Conservation (phyloP, 2,797 vertebrate species). For the Apogon hyalosoma region DNA sequence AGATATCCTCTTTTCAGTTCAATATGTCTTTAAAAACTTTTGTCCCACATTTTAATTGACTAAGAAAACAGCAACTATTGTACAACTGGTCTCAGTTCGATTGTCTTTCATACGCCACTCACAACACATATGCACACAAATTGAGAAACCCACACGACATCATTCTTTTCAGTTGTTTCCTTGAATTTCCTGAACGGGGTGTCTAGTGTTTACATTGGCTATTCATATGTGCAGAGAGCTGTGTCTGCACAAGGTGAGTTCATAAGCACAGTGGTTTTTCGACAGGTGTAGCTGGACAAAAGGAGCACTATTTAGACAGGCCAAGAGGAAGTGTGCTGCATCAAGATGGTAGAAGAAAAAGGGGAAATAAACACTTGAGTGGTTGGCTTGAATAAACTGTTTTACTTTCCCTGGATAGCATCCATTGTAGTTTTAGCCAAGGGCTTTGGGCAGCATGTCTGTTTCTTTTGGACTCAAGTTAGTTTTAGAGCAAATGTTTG, state of each 20-base stretch:
- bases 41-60: too few species aligned
- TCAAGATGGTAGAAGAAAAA: slow-evolving; percentile 65
- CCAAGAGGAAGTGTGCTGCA: slow-evolving; percentile 70
- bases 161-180: slow-evolving; percentile 42
- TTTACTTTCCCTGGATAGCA: slow-evolving; percentile 35
- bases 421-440: slow-evolving; percentile 44
- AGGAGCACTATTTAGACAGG: slow-evolving; percentile 51
- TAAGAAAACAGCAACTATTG: neutral
- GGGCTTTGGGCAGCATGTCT: slow-evolving; percentile 30
- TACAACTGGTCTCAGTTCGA: neutral
- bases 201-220: slow-evolving; percentile 55
- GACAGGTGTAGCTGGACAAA: slow-evolving; percentile 61
- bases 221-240: slow-evolving; percentile 54
- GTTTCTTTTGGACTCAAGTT: slow-evolving; percentile 48
- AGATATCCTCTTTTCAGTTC: too few species aligned
- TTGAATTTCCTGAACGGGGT: slow-evolving; percentile 26
- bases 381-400: slow-evolving; percentile 56
- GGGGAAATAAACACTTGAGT: slow-evolving; percentile 63
- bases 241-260: slow-evolving; percentile 48
- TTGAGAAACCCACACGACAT: neutral
- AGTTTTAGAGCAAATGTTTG: slow-evolving; percentile 20
- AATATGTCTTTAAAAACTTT: too few species aligned
- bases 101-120: neutral
- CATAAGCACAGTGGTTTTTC: slow-evolving; percentile 21
- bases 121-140: slow-evolving; percentile 22